Base-by-base conservation (phyloP, 2,888 invertebrate genomes). In the Parnassius smintheus region DNA sequence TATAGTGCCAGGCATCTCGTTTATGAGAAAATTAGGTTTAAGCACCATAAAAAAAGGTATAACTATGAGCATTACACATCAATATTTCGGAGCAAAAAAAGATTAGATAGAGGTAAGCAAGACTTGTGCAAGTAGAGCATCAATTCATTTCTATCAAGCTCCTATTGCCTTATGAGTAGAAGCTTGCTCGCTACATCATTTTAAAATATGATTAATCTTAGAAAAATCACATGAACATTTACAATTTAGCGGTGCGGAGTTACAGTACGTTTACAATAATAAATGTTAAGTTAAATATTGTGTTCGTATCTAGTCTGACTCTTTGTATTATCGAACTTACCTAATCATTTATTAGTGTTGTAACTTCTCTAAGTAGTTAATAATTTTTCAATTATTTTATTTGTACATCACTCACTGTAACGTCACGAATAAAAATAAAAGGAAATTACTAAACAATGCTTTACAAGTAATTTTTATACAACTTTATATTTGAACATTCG, bases 401-500 rank as follows among this genome's bases (percentile, higher is more conserved):
- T 35, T 35, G 35, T 4, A 35, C 35, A 35, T 35, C 35, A 35
- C 7, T 35, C 35, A 4, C 7, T 35, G 35, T 35, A 35, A 35
- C 35, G 4, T 35, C 35, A 7, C 4, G 7, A 35, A 35, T 66
- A 58, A 64, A 65, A 65, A 59, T 62, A 66, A 65, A 66, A 61
- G 59, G 54, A 55, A 49, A 59, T 54, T 18, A 55, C 62, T 45
- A 71, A 70, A 73, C 71, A 78, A 80, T 78, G 80, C 81, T 82
- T 82, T 81, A 78, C 72, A 70, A 79, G 80, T 81, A 84, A 59
- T 78, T 80, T 86, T 85, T 86, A 83, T 85, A 86, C 81, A 80
- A 81, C 71, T 81, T 79, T 81, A 80, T 77, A 78, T 71, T 71
- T 72, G 77, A 80, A 78, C 76, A 76, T 80, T 81, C 78, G 79